A percentile compares a stretch with the other conserved stretches of the same genome.
These are phyloP conservation scores for Tachysurus fulvidraco DNA, from an alignment of 2,113 vertebrate species.

Conservation along the genomic window DNA sequence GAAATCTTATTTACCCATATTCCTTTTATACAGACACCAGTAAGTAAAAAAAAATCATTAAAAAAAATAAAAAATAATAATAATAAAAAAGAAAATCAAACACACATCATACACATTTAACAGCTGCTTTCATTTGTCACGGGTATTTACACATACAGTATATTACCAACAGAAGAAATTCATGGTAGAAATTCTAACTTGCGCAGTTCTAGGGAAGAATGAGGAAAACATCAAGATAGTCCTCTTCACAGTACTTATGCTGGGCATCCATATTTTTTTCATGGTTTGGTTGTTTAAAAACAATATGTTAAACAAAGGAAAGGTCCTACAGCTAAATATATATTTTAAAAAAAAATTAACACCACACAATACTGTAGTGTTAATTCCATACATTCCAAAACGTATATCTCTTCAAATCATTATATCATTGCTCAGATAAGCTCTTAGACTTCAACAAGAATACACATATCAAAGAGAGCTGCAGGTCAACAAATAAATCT, in stretches of 20 bases:
- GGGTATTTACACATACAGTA: slow-evolving; percentile 40
- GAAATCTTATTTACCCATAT: slow-evolving; percentile 3
- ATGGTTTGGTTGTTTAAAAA: neutral
- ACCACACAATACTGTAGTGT: slow-evolving; percentile 32
- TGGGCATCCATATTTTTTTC: slow-evolving; percentile 22
- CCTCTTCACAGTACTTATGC: slow-evolving; percentile 42
- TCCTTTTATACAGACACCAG: slow-evolving; percentile 23
- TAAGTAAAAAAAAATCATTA: neutral
- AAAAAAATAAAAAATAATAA: neutral
- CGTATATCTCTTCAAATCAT: neutral
- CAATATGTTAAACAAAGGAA: slow-evolving; percentile 1
- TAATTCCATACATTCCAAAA: neutral
- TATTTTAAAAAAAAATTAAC: slow-evolving; percentile 3
- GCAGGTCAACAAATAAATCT: neutral
- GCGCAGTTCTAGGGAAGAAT: neutral
- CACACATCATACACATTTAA: slow-evolving; percentile 31
- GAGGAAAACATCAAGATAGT: slow-evolving; percentile 4
- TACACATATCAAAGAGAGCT: neutral
- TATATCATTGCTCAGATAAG: neutral
- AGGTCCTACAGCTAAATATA: slow-evolving; percentile 13
- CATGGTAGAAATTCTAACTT: neutral
- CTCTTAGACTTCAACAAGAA: slow-evolving; percentile 5
- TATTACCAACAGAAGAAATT: neutral
- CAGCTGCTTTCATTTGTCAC: slow-evolving; percentile 26
- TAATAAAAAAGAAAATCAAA: neutral